Percentiles rank a stretch among this genome's conserved stretches.
Evolutionary conservation across 2,113 vertebrate genomes (phyloP).

Genomic region (Arothron firmamentum): DNA sequence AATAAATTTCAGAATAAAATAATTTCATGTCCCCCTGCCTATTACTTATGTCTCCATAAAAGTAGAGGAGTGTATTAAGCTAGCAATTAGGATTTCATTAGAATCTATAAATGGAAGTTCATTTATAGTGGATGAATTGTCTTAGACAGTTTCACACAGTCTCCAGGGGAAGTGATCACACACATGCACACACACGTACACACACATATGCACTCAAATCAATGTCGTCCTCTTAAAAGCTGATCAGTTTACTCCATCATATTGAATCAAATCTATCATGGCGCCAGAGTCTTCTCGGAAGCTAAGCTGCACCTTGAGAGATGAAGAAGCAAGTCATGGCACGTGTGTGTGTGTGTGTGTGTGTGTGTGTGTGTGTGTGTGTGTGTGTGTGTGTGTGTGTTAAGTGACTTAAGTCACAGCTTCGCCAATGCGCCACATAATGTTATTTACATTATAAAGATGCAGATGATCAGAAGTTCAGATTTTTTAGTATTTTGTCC

Average conservation of each 20-base stretch:
- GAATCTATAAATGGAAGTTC: constrained; percentile 78
- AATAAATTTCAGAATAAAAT: constrained; percentile 77
- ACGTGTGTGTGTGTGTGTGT: background rate
- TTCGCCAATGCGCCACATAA: no score
- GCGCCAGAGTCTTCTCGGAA: constrained; percentile 86
- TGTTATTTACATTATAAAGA: no score
- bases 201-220: constrained; percentile 31
- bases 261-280: constrained; percentile 85
- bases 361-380: no score
- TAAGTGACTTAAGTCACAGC: no score
- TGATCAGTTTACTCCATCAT: constrained; percentile 87
- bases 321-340: background rate
- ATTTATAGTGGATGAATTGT: constrained; percentile 71
- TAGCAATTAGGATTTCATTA: constrained; percentile 77
- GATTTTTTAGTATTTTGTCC: no score
- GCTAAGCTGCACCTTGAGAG: constrained; percentile 68
- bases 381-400: no score
- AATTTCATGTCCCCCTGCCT: constrained; percentile 70
- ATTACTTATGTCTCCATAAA: constrained; percentile 72
- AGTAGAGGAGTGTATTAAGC: constrained; percentile 69
- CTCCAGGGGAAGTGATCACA: constrained; percentile 29
- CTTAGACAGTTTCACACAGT: constrained; percentile 54
- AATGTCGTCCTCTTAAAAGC: constrained; percentile 60
- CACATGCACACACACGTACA: constrained; percentile 19
- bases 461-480: no score